Conservation (phyloP, 2,888 invertebrate species). For the Agrochola lychnidis region DNA sequence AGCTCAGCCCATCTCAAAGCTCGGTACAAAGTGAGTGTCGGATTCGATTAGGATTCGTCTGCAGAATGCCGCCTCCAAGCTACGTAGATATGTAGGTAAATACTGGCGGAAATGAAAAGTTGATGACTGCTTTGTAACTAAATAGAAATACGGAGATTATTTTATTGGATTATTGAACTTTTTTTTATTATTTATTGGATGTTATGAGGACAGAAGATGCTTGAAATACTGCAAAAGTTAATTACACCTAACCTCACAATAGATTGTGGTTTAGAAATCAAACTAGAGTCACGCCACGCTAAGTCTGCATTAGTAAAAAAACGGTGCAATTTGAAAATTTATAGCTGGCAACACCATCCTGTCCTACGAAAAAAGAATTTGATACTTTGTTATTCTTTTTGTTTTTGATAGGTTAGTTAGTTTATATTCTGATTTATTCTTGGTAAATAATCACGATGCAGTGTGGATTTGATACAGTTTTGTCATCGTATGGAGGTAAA, state of each 20-base stretch:
- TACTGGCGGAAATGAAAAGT: constrained; percentile 38
- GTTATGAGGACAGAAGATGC: not conserved
- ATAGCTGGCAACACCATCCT: too few species aligned
- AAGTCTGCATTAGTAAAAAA: too few species aligned
- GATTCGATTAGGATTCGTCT: constrained; percentile 50
- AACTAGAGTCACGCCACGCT: not conserved
- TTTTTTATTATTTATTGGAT: not conserved
- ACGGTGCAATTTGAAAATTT: too few species aligned
- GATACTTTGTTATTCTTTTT: too few species aligned
- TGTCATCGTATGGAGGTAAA: too few species aligned
- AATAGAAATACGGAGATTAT: constrained; percentile 7
- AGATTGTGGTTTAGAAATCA: not conserved
- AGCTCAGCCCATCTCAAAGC: not conserved
- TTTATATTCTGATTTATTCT: too few species aligned
- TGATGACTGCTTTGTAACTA: constrained; percentile 14
- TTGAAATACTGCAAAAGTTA: not conserved
- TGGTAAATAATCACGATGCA: too few species aligned
- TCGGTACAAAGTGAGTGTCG: constrained; percentile 34
- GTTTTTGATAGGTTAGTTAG: too few species aligned
- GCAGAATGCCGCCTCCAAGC: not conserved
- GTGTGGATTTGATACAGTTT: too few species aligned
- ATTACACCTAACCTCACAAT: not conserved
- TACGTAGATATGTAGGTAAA: not conserved
- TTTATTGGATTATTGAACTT: not conserved
- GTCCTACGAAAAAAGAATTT: too few species aligned